Conservation (phyloP, 1,140 invertebrate species). For the Neodiprion lecontei region DNA sequence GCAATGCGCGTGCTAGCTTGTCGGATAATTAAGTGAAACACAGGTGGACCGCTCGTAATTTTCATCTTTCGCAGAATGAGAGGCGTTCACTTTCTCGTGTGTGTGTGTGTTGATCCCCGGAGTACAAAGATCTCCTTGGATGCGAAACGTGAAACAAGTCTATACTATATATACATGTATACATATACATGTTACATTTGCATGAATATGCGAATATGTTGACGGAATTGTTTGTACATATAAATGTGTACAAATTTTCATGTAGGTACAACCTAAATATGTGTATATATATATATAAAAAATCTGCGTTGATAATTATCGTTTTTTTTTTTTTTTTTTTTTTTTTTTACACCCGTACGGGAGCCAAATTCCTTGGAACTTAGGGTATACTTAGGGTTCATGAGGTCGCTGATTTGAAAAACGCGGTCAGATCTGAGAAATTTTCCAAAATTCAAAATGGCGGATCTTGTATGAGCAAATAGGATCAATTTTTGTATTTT, state of each 20-base stretch:
- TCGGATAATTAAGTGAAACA: neutral
- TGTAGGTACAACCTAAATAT: neutral
- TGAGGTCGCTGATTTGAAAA: neutral
- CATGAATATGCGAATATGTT: too few relatives aligned
- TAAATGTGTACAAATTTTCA: neutral
- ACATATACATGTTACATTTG: too few relatives aligned
- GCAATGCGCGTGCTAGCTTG: too few relatives aligned
- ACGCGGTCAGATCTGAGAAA: too few relatives aligned
- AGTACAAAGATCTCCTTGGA: neutral
- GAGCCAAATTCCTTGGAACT: neutral
- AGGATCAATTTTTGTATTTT: too few relatives aligned
- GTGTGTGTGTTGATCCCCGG: too few relatives aligned
- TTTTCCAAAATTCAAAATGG: too few relatives aligned
- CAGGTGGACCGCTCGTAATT: neutral
- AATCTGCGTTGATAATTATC: too few relatives aligned
- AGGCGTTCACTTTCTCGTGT: too few relatives aligned
- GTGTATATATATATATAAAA: neutral
- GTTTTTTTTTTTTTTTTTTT: neutral
- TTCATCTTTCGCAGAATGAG: neutral
- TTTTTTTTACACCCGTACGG: neutral
- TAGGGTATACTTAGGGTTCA: neutral
- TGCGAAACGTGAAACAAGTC: neutral
- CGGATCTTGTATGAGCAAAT: too few relatives aligned
- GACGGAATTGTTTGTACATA: neutral
- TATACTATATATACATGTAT: neutral